Conservation (phyloP, 2,113 vertebrate species). For the Bubo blakistoni region DNA sequence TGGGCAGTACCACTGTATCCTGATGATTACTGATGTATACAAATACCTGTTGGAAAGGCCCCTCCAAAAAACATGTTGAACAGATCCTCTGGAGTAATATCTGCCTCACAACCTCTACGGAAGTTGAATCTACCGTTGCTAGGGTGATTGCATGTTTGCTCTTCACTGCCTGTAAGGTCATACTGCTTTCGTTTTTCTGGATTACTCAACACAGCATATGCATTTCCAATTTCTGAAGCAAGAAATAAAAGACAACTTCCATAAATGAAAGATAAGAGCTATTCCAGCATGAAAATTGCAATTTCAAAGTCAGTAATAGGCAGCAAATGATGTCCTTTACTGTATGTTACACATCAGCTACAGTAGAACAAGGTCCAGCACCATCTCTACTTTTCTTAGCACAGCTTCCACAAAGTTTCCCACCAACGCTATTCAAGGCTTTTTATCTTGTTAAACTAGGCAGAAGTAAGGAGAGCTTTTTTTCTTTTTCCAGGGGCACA, state of each 20-base stretch:
- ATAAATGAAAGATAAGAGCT: neutral
- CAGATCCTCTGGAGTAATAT: constrained; percentile 96
- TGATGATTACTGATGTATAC: neutral
- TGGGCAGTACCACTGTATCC: neutral
- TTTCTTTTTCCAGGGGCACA: neutral
- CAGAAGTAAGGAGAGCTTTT: neutral
- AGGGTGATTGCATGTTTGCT: constrained; percentile 81
- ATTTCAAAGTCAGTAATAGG: neutral
- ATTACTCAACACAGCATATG: constrained; percentile 94
- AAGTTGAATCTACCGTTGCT: constrained; percentile 89
- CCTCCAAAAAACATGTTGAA: constrained; percentile 99
- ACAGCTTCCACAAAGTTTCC: neutral
- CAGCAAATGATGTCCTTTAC: neutral
- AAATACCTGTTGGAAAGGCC: constrained; percentile 90
- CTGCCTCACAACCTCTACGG: constrained; percentile 91
- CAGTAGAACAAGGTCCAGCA: neutral
- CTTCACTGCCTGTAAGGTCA: constrained; percentile 88
- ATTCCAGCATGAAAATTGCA: neutral
- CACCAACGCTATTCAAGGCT: neutral
- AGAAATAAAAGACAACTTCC: constrained; percentile 6
- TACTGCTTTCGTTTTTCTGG: constrained; percentile 93
- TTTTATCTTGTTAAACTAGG: neutral
- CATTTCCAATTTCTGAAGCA: constrained; percentile 91
- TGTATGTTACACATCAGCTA: neutral
- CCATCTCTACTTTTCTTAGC: neutral